Conservation (phyloP, 2,888 invertebrate species). For the Norana najaformis region DNA sequence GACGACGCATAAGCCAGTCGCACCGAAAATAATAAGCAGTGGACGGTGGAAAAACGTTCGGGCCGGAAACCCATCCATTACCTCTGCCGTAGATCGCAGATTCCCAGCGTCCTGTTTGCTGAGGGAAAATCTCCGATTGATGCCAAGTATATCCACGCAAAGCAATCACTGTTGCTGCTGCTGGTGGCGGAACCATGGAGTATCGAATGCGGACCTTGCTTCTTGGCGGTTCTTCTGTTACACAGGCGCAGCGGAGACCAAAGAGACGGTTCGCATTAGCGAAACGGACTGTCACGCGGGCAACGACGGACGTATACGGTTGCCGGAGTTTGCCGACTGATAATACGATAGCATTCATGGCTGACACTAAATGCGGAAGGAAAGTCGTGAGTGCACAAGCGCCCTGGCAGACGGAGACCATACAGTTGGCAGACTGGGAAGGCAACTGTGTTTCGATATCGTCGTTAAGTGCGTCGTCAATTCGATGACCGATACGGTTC, state of each 20-base stretch:
- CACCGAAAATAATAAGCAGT: constrained; percentile 7
- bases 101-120: background rate
- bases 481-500: background rate
- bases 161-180: background rate
- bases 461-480: background rate
- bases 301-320: background rate
- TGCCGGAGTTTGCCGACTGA: constrained; percentile 10
- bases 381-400: background rate
- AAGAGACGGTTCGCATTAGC: background rate
- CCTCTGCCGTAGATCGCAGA: background rate
- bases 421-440: background rate
- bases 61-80: constrained; percentile 25
- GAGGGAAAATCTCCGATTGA: background rate
- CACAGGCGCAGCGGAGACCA: background rate
- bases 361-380: background rate
- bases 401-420: background rate
- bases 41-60: background rate
- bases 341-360: constrained; percentile 22
- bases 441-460: background rate
- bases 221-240: background rate
- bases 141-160: background rate
- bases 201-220: background rate
- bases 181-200: background rate
- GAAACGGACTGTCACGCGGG: background rate
- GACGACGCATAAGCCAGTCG: background rate